Conservation (phyloP, 2,888 invertebrate species). For the Drosophila emarginata region DNA sequence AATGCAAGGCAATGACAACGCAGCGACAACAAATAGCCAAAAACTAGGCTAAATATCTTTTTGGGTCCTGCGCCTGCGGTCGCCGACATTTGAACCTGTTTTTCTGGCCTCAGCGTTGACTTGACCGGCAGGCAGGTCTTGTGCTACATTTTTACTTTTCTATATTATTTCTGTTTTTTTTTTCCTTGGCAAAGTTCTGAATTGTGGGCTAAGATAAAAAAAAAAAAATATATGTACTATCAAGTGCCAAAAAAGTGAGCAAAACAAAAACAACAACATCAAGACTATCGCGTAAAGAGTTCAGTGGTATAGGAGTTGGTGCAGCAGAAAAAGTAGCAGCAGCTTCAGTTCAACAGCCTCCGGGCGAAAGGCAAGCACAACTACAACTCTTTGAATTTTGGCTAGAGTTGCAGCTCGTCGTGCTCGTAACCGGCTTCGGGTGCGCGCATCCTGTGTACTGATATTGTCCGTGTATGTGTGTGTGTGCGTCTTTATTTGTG, state of each 20-base stretch:
- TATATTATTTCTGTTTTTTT: slow-evolving; percentile 25
- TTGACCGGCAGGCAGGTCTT: slow-evolving; percentile 23
- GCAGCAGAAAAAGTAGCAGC: slow-evolving; percentile 17
- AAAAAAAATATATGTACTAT: slow-evolving; percentile 57
- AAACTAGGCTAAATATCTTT: slow-evolving; percentile 67
- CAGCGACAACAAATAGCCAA: slow-evolving; percentile 37
- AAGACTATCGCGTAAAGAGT: slow-evolving; percentile 47
- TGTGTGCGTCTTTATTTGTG: slow-evolving; percentile 6
- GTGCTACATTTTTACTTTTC: slow-evolving; percentile 31
- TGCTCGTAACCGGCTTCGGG: slow-evolving; percentile 33
- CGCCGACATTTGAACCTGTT: slow-evolving; percentile 73
- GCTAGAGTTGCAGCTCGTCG: slow-evolving; percentile 29
- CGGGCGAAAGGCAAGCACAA: slow-evolving; percentile 47
- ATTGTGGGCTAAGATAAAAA: slow-evolving; percentile 11
- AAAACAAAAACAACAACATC: slow-evolving; percentile 27
- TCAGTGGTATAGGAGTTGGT: slow-evolving; percentile 45
- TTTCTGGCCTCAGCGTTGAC: slow-evolving; percentile 27
- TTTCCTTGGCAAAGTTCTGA: slow-evolving; percentile 39
- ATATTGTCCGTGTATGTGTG: not conserved
- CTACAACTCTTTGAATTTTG: slow-evolving; percentile 43
- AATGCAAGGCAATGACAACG: slow-evolving; percentile 28
- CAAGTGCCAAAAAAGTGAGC: slow-evolving; percentile 44
- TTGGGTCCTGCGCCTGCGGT: slow-evolving; percentile 59
- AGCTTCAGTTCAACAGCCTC: slow-evolving; percentile 61
- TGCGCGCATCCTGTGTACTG: slow-evolving; percentile 34